Evolutionary conservation across 2,797 vertebrate genomes (phyloP).

Genomic region (Chaunax sp.): DNA sequence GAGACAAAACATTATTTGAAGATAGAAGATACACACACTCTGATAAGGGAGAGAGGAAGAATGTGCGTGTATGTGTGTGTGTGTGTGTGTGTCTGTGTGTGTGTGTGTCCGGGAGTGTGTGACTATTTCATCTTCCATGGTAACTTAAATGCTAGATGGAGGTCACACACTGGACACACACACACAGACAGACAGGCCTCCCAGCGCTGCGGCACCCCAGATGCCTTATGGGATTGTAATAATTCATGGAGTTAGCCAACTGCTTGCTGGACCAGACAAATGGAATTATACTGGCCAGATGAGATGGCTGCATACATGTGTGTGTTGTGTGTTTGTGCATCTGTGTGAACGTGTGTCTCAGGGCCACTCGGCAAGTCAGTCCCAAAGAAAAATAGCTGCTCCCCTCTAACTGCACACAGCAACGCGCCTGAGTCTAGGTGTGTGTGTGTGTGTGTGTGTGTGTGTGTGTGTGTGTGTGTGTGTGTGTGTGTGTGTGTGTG

Average conservation of each 20-base stretch:
- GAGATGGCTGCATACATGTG: conserved; percentile 73
- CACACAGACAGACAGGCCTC: conserved; percentile 66
- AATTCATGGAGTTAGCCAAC: conserved; percentile 90
- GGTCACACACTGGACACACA: conserved; percentile 69
- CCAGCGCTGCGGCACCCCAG: conserved; percentile 76
- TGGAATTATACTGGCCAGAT: conserved; percentile 81
- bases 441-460: conserved; percentile 7
- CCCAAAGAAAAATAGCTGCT: conserved; percentile 64
- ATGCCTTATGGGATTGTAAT: conserved; percentile 88
- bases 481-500: conserved; percentile 2
- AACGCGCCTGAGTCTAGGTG: conserved; percentile 21
- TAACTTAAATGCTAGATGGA: conserved; percentile 75
- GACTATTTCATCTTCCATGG: conserved; percentile 73
- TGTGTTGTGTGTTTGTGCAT: conserved; percentile 58
- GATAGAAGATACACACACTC: conserved; percentile 85
- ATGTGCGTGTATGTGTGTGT: conserved; percentile 47
- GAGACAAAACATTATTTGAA: conserved; percentile 88
- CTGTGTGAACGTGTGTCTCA: conserved; percentile 58
- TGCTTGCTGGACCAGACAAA: conserved; percentile 86
- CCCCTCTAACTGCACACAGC: conserved; percentile 46
- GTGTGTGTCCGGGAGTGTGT: conserved; percentile 54
- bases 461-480: conserved; percentile 7
- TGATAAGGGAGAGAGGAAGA: conserved; percentile 74
- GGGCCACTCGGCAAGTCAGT: conserved; percentile 60
- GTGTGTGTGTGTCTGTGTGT: conserved; percentile 49